A percentile compares a stretch with the other conserved stretches of the same genome.
phyloP scores from a whole-genome alignment of 2,113 vertebrate genomes.

The Nothobranchius furzeri region DNA sequence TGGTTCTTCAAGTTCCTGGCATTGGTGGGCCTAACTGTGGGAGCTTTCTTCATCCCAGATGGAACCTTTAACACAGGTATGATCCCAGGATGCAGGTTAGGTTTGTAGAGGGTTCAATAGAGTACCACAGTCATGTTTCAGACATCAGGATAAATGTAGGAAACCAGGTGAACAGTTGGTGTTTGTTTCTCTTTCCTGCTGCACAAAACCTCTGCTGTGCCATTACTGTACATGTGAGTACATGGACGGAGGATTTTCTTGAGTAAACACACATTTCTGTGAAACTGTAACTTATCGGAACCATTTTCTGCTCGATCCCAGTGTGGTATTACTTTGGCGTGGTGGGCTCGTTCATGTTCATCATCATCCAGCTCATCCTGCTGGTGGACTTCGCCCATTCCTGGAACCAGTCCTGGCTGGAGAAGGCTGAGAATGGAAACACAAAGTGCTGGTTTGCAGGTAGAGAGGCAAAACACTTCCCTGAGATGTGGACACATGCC shows the following conservation, averaged over 20 bases:
- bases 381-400: slow-evolving; percentile 89
- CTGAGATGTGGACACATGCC: not conserved
- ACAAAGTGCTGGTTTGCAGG: slow-evolving; percentile 87
- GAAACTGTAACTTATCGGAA: not conserved
- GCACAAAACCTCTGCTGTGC: too few relatives aligned
- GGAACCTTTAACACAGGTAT: slow-evolving; percentile 85
- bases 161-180: too few relatives aligned
- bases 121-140: too few relatives aligned
- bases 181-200: too few relatives aligned
- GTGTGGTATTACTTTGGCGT: slow-evolving; percentile 93
- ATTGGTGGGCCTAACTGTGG: slow-evolving; percentile 88
- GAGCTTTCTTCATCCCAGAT: slow-evolving; percentile 92
- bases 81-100: not conserved
- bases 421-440: slow-evolving; percentile 77
- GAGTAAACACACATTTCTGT: too few relatives aligned
- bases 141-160: too few relatives aligned
- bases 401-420: slow-evolving; percentile 90
- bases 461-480: slow-evolving; percentile 2
- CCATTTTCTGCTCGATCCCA: slow-evolving; percentile 42
- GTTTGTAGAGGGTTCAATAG: too few relatives aligned
- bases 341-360: slow-evolving; percentile 89
- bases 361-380: slow-evolving; percentile 90
- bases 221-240: too few relatives aligned
- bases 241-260: too few relatives aligned
- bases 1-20: slow-evolving; percentile 95